Percentiles rank a stretch among this genome's conserved stretches.
phyloP scores from a whole-genome alignment of 1,140 invertebrate species.

The Apis cerana region DNA sequence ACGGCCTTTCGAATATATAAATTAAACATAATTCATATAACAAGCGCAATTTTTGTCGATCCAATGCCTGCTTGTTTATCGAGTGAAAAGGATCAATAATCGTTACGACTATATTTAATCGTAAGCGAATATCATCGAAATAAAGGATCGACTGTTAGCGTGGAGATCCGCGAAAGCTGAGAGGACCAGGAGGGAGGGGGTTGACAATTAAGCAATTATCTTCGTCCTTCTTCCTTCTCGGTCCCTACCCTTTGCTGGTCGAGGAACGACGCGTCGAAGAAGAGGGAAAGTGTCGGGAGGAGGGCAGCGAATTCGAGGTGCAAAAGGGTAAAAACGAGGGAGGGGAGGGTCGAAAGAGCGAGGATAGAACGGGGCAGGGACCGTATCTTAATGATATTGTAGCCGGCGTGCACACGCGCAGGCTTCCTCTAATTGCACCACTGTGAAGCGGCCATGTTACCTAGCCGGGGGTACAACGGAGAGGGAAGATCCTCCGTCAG shows the following conservation, averaged over 20 bases:
- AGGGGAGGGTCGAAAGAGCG: neutral
- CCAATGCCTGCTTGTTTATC: too few species aligned
- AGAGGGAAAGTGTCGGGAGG: conserved; percentile 38
- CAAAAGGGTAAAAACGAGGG: conserved; percentile 38
- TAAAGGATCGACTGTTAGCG: too few species aligned
- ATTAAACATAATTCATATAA: too few species aligned
- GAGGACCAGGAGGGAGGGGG: conserved; percentile 43
- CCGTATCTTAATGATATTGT: conserved; percentile 79
- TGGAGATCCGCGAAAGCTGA: conserved; percentile 62
- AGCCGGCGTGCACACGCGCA: conserved; percentile 74
- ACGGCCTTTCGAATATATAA: neutral
- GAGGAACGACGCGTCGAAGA: conserved; percentile 5
- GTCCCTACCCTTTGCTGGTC: neutral
- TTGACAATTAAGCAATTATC: conserved; percentile 77
- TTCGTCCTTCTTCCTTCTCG: conserved; percentile 41
- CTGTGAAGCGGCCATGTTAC: conserved; percentile 75
- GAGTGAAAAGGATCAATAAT: too few species aligned
- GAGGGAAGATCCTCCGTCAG: conserved; percentile 59
- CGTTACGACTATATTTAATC: too few species aligned
- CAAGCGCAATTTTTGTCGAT: too few species aligned
- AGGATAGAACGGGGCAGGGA: conserved; percentile 32
- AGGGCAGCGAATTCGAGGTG: conserved; percentile 7
- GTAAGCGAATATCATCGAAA: too few species aligned
- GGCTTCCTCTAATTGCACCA: conserved; percentile 78
- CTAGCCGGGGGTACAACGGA: conserved; percentile 66